Evolutionary conservation across 1,140 invertebrate species (phyloP).

Genomic region (Papilio helenus): DNA sequence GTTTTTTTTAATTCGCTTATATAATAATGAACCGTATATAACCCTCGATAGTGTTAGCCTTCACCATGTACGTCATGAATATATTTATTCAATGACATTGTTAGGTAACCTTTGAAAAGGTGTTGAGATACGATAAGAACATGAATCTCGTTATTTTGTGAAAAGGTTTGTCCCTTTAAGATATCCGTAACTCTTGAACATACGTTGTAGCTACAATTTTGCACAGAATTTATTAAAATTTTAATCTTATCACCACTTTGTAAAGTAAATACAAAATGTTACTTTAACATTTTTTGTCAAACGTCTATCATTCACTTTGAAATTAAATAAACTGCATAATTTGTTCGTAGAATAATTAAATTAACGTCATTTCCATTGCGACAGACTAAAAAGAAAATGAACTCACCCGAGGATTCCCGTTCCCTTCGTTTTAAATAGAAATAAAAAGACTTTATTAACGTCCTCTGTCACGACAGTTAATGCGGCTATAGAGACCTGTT

Average conservation of each 20-base stretch:
- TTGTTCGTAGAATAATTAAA: neutral
- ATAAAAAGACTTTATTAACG: constrained; percentile 21
- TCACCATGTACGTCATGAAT: neutral
- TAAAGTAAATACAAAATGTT: neutral
- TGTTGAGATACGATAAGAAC: neutral
- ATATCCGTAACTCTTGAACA: neutral
- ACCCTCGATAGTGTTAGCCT: no score
- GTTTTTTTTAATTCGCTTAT: no score
- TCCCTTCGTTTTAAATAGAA: neutral
- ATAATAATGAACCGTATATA: no score
- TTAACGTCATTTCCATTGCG: neutral
- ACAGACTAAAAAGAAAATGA: constrained; percentile 11
- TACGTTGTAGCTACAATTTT: neutral
- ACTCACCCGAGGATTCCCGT: neutral
- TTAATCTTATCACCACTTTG: neutral
- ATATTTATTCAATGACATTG: constrained; percentile 16
- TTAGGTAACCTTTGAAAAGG: neutral
- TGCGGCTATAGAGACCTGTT: neutral
- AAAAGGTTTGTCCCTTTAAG: neutral
- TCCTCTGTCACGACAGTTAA: neutral
- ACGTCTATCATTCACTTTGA: neutral
- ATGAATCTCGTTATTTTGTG: constrained; percentile 19
- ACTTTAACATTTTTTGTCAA: neutral
- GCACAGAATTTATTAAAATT: neutral
- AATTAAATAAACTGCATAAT: neutral